A percentile compares a stretch with the other conserved stretches of the same genome.
Evolutionary conservation across 2,797 vertebrate genomes (phyloP).

Genomic region (Zalophus californianus): DNA sequence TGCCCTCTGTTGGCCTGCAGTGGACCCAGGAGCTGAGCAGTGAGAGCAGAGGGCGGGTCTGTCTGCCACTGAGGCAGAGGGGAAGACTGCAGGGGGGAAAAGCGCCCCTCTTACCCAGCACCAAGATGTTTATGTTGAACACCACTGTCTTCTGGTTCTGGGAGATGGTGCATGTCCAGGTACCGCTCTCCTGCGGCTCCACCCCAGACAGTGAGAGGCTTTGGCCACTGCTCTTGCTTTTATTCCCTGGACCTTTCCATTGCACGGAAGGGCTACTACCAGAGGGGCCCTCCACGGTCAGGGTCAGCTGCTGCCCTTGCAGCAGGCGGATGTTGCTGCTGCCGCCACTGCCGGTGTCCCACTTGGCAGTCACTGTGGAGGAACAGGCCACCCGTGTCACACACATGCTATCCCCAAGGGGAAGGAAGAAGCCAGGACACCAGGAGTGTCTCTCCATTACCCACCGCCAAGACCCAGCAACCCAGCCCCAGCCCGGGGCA

Average conservation of each 20-base stretch:
- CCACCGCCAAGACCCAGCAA: accelerated
- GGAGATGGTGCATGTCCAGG: conserved; percentile 80
- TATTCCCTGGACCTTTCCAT: conserved; percentile 35
- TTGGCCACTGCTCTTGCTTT: accelerated
- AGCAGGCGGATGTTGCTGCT: conserved; percentile 37
- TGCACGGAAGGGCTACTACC: accelerated
- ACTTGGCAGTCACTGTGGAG: conserved; percentile 78
- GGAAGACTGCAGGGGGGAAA: not conserved
- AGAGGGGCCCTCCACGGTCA: conserved; percentile 72
- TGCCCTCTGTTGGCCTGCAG: not conserved
- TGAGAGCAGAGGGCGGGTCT: not conserved
- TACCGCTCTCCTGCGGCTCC: conserved; percentile 57
- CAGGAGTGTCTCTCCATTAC: not conserved
- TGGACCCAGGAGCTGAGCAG: not conserved
- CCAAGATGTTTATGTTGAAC: conserved; percentile 66
- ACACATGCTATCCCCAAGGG: not conserved
- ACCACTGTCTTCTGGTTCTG: conserved; percentile 26
- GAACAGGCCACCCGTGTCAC: conserved; percentile 37
- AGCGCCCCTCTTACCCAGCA: conserved; percentile 84
- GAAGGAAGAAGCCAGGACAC: conserved; percentile 32
- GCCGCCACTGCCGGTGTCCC: accelerated
- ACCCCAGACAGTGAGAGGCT: conserved; percentile 3
- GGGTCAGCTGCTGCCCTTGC: conserved; percentile 59
- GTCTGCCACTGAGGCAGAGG: not conserved
- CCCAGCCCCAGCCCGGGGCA: not conserved